Percentiles rank a stretch among this genome's conserved stretches.
phyloP scores from a whole-genome alignment of 2,888 invertebrate genomes.

The Syrphus vitripennis region DNA sequence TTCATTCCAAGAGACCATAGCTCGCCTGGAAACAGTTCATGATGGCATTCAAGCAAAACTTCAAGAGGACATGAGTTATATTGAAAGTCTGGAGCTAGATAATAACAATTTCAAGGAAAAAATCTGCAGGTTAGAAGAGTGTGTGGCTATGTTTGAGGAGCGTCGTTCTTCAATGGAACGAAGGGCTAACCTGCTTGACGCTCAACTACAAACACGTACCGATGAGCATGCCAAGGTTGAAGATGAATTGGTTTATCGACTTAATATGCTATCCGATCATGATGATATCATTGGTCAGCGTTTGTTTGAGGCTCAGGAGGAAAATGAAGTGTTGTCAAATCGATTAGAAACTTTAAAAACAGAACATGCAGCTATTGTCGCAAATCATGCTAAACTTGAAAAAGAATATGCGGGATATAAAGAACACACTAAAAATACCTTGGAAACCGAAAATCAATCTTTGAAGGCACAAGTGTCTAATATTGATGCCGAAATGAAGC shows the following conservation, averaged over 20 bases:
- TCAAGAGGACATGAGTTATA: slow-evolving; percentile 88
- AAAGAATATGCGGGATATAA: slow-evolving; percentile 81
- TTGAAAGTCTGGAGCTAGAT: slow-evolving; percentile 88
- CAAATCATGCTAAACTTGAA: slow-evolving; percentile 80
- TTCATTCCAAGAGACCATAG: slow-evolving; percentile 76
- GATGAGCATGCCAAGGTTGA: slow-evolving; percentile 85
- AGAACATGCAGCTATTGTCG: slow-evolving; percentile 79
- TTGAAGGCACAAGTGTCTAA: slow-evolving; percentile 80
- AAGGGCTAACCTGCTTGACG: slow-evolving; percentile 84
- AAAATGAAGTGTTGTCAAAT: slow-evolving; percentile 82
- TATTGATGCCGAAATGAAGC: slow-evolving; percentile 82
- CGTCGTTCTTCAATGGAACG: slow-evolving; percentile 84
- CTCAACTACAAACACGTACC: slow-evolving; percentile 84
- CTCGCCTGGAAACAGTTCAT: slow-evolving; percentile 77
- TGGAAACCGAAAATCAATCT: slow-evolving; percentile 78
- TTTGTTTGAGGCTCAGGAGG: slow-evolving; percentile 83
- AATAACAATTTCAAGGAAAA: slow-evolving; percentile 85
- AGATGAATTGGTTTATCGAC: slow-evolving; percentile 84
- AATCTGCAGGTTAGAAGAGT: slow-evolving; percentile 86
- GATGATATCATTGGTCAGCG: slow-evolving; percentile 85
- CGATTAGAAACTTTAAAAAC: slow-evolving; percentile 82
- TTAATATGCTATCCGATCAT: slow-evolving; percentile 84
- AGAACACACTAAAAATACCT: slow-evolving; percentile 77
- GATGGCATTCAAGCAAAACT: slow-evolving; percentile 84
- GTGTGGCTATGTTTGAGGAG: slow-evolving; percentile 84